A percentile compares a stretch with the other conserved stretches of the same genome.
Evolutionary conservation across 2,888 invertebrate species (phyloP).

Genomic region (Agriopis leucophaearia): DNA sequence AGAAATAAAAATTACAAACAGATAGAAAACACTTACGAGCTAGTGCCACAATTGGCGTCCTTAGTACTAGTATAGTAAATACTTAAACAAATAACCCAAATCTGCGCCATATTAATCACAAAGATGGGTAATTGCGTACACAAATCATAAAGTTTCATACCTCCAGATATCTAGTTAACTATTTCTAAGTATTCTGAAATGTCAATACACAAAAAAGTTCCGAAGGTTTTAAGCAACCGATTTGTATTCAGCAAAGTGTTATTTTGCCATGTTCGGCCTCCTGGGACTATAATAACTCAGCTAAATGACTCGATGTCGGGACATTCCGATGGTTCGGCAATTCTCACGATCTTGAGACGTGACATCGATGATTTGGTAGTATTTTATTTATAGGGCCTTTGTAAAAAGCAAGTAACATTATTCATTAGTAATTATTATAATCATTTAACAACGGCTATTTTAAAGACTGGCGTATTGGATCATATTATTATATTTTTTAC

Average conservation of each 20-base stretch:
- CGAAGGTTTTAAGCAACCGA: conserved; percentile 56
- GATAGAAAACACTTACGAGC: no score
- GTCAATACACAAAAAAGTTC: conserved; percentile 47
- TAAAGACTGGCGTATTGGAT: no score
- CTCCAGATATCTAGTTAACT: conserved; percentile 2
- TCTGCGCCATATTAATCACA: not conserved
- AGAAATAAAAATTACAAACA: no score
- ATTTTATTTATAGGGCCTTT: conserved; percentile 1
- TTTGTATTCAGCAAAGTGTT: conserved; percentile 68
- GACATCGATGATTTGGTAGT: conserved; percentile 25
- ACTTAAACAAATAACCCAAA: not conserved
- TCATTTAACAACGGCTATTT: no score
- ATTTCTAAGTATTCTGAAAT: conserved; percentile 34
- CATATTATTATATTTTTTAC: no score
- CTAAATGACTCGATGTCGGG: conserved; percentile 54
- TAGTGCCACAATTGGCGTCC: no score
- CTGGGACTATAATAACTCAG: conserved; percentile 61
- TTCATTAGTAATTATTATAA: no score
- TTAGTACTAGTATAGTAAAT: no score
- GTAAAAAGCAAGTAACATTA: not conserved
- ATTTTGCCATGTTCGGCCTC: conserved; percentile 57
- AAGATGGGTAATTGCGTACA: not conserved
- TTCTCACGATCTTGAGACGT: conserved; percentile 38
- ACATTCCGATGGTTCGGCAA: conserved; percentile 40
- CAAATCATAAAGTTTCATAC: conserved; percentile 3